phyloP scores from a whole-genome alignment of 1,140 invertebrate genomes.

The Drosophila equinoxialis region DNA sequence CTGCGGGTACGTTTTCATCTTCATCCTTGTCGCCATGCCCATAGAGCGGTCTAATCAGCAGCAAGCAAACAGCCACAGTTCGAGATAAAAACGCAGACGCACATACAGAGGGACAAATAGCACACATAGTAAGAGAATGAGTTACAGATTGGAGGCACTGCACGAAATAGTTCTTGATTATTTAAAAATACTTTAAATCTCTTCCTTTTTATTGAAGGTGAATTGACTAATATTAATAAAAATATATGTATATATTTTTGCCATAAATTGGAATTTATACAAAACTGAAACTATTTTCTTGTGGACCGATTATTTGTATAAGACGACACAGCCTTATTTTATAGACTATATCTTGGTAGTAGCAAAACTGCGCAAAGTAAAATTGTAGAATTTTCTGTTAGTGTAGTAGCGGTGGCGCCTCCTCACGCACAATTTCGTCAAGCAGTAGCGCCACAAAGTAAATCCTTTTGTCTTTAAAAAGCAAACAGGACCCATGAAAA shows the following conservation, averaged over 20 bases:
- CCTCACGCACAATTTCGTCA: slow-evolving; percentile 36
- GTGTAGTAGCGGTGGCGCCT: slow-evolving; percentile 26
- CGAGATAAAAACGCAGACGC: slow-evolving; percentile 42
- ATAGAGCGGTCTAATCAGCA: slow-evolving; percentile 72
- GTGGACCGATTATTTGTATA: too few species aligned
- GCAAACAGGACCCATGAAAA: slow-evolving; percentile 49
- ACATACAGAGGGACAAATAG: slow-evolving; percentile 27
- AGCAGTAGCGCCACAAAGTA: slow-evolving; percentile 50
- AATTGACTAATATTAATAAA: too few species aligned
- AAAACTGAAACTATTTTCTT: too few species aligned
- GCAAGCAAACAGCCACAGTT: slow-evolving; percentile 70
- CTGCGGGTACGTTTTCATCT: slow-evolving; percentile 48
- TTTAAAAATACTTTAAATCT: too few species aligned
- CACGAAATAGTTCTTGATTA: slow-evolving; percentile 1
- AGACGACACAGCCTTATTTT: too few species aligned
- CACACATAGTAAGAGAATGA: slow-evolving; percentile 23
- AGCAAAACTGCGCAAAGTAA: too few species aligned
- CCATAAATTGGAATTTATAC: too few species aligned
- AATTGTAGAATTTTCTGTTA: slow-evolving; percentile 6
- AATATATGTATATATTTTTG: too few species aligned
- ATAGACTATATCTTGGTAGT: too few species aligned
- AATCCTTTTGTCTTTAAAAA: slow-evolving; percentile 78
- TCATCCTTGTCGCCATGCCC: slow-evolving; percentile 17
- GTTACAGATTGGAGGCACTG: slow-evolving; percentile 24
- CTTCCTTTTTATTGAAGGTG: not conserved